Percentiles rank a stretch among this genome's conserved stretches.
Evolutionary conservation across 2,113 vertebrate species (phyloP).

Genomic region (Nicator chloris): DNA sequence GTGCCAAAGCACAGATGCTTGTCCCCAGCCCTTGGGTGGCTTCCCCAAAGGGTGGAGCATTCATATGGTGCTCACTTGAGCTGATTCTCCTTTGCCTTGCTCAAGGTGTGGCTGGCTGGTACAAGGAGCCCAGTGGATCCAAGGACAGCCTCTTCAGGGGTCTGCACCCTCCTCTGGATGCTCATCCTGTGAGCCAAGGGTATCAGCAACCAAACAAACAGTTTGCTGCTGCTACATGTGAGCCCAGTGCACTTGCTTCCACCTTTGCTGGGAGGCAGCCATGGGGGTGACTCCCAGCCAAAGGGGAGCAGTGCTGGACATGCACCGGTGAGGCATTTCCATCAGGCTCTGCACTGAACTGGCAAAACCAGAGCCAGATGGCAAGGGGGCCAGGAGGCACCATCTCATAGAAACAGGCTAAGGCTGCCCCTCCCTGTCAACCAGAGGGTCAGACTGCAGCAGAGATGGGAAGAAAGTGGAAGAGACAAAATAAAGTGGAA

Average conservation of each 20-base stretch:
- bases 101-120: neutral
- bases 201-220: neutral
- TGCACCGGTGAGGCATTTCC: neutral
- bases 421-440: neutral
- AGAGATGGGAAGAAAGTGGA: neutral
- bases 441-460: neutral
- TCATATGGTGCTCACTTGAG: neutral
- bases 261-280: neutral
- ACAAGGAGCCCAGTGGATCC: neutral
- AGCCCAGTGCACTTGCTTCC: neutral
- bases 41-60: neutral
- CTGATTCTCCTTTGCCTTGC: neutral
- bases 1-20: neutral
- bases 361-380: neutral
- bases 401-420: neutral
- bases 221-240: neutral
- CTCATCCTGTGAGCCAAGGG: neutral
- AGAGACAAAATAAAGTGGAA: neutral
- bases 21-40: neutral
- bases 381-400: neutral
- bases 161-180: neutral
- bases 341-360: neutral
- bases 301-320: neutral
- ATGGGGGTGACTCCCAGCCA: neutral
- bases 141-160: rapidly evolving